phyloP scores from a whole-genome alignment of 2,888 invertebrate species.

The Calameuta idolon region DNA sequence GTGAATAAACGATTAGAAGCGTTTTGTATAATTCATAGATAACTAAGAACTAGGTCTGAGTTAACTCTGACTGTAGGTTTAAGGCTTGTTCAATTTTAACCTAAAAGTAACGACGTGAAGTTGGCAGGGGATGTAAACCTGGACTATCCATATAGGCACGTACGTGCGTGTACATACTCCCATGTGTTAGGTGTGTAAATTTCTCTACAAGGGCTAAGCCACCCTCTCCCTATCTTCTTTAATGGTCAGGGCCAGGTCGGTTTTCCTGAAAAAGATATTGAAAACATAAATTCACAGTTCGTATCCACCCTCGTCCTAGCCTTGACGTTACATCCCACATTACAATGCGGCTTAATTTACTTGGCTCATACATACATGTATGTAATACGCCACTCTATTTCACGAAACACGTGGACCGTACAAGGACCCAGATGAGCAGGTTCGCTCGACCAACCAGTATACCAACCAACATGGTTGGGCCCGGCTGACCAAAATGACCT shows the following conservation, averaged over 20 bases:
- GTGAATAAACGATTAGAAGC: no score
- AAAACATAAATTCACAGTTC: constrained; percentile 46
- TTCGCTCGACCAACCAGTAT: not conserved
- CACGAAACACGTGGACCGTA: constrained; percentile 13
- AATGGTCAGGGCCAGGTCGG: constrained; percentile 13
- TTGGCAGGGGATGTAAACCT: not conserved
- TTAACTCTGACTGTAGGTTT: not conserved
- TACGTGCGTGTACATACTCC: not conserved
- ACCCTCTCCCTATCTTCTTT: constrained; percentile 3
- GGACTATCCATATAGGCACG: not conserved
- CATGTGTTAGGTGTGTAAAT: not conserved
- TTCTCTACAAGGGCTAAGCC: not conserved
- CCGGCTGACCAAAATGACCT: not conserved
- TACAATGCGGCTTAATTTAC: constrained; percentile 42
- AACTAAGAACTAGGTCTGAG: no score
- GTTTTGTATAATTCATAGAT: no score
- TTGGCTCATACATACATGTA: constrained; percentile 47
- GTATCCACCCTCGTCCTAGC: constrained; percentile 20
- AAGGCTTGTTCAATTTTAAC: no score
- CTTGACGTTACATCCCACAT: constrained; percentile 19
- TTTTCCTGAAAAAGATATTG: constrained; percentile 34
- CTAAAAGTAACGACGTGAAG: not conserved
- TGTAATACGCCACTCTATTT: constrained; percentile 37
- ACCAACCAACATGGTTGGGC: constrained; percentile 12
- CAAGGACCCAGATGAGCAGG: constrained; percentile 1